Evolutionary conservation across 2,888 invertebrate species (phyloP).

Genomic region (Caenorhabditis zanzibari): DNA sequence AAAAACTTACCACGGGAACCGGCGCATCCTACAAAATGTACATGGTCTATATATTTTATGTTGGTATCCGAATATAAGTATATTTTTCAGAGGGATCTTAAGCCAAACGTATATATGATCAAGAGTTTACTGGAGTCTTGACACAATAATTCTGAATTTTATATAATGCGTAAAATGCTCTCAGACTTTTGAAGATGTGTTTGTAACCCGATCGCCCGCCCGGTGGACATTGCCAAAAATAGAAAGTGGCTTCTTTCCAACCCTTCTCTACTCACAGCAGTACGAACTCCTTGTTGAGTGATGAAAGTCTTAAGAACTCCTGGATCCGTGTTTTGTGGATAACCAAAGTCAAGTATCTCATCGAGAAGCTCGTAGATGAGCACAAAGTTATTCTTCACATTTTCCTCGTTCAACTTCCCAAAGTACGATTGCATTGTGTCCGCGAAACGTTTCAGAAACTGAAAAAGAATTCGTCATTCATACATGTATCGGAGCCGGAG

Average conservation of each 20-base stretch:
- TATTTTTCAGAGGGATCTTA: background rate
- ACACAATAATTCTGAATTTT: too few species aligned
- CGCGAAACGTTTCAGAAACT: conserved; percentile 95
- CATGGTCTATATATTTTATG: background rate
- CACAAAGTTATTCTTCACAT: conserved; percentile 99
- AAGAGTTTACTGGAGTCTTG: too few species aligned
- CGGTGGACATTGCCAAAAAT: too few species aligned
- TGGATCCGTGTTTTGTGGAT: conserved; percentile 99
- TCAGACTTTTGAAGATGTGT: too few species aligned
- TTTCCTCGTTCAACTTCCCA: conserved; percentile 99
- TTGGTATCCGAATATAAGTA: background rate
- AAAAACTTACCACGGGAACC: conserved; percentile 66
- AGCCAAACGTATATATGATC: too few species aligned
- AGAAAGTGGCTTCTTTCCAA: background rate
- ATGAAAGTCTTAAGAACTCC: conserved; percentile 99
- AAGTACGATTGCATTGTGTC: conserved; percentile 98
- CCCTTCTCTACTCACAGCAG: conserved; percentile 76
- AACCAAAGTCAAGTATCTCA: conserved; percentile 99
- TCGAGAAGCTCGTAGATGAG: conserved; percentile 98
- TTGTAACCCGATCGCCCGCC: too few species aligned
- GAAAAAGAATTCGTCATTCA: conserved; percentile 84
- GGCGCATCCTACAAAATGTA: conserved; percentile 68
- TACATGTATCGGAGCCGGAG: too few species aligned
- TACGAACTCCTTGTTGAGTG: conserved; percentile 95
- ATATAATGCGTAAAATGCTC: too few species aligned